Evolutionary conservation across 2,797 vertebrate species (phyloP).

Genomic region (Caiman crocodilus): DNA sequence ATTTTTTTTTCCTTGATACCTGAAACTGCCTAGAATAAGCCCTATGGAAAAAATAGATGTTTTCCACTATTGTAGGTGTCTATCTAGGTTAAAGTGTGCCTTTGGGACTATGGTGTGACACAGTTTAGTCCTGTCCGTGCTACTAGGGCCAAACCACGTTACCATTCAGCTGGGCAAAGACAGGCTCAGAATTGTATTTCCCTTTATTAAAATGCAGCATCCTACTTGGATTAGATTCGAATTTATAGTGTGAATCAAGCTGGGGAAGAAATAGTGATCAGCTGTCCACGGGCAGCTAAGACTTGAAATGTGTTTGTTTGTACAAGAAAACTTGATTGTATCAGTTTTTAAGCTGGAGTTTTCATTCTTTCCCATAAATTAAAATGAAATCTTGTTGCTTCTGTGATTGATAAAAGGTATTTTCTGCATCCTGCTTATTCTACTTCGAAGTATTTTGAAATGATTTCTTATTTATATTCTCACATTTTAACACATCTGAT

Average conservation of each 20-base stretch:
- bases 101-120: neutral
- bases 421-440: neutral
- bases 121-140: neutral
- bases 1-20: neutral
- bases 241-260: neutral
- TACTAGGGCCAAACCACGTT: neutral
- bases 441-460: neutral
- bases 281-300: neutral
- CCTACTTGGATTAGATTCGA: neutral
- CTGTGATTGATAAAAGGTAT: neutral
- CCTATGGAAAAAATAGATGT: neutral
- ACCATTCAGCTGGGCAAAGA: neutral
- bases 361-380: neutral
- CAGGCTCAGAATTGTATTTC: neutral
- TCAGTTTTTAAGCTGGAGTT: neutral
- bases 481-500: neutral
- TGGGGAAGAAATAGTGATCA: neutral
- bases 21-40: neutral
- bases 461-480: neutral
- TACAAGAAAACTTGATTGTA: neutral
- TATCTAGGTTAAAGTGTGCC: neutral
- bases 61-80: neutral
- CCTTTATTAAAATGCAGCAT: neutral
- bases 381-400: neutral
- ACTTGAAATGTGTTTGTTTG: neutral